These are phyloP conservation scores for Gambelia wislizenii DNA, from an alignment of 2,797 vertebrate species.

Conservation along the genomic window DNA sequence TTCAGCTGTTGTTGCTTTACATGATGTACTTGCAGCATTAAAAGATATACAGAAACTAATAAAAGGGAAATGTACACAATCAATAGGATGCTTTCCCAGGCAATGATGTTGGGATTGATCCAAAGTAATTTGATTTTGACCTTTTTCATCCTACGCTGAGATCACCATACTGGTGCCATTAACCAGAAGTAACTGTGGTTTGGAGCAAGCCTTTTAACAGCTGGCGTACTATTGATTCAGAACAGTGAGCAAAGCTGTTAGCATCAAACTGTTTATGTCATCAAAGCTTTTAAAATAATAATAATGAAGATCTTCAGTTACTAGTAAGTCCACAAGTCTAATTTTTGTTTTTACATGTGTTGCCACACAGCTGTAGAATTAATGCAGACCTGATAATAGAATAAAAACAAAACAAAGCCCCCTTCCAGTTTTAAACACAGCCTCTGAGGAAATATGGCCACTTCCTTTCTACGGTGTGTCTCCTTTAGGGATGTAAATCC, in stretches of 20 bases:
- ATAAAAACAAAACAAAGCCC: neutral
- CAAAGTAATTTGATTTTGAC: slow-evolving; percentile 41
- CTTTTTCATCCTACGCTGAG: slow-evolving; percentile 44
- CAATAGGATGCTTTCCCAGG: slow-evolving; percentile 1
- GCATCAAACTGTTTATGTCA: neutral
- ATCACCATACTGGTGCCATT: slow-evolving; percentile 50
- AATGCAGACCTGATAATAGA: neutral
- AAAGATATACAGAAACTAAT: neutral
- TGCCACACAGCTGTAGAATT: neutral
- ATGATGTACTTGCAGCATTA: neutral
- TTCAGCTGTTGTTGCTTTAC: neutral
- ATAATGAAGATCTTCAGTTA: slow-evolving; percentile 1
- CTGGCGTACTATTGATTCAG: neutral
- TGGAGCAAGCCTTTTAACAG: slow-evolving; percentile 20
- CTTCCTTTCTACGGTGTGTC: neutral
- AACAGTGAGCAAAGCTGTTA: slow-evolving; percentile 13
- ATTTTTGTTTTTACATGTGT: neutral
- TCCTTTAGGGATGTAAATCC: too few relatives aligned
- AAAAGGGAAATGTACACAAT: neutral
- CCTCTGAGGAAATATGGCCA: neutral
- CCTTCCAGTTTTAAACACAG: neutral
- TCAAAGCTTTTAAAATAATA: neutral
- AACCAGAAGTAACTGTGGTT: slow-evolving; percentile 33
- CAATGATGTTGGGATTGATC: neutral
- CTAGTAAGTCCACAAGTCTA: neutral